These are phyloP conservation scores for Leptinotarsa haldemani DNA, from an alignment of 2,888 invertebrate genomes.

Conservation along the genomic window DNA sequence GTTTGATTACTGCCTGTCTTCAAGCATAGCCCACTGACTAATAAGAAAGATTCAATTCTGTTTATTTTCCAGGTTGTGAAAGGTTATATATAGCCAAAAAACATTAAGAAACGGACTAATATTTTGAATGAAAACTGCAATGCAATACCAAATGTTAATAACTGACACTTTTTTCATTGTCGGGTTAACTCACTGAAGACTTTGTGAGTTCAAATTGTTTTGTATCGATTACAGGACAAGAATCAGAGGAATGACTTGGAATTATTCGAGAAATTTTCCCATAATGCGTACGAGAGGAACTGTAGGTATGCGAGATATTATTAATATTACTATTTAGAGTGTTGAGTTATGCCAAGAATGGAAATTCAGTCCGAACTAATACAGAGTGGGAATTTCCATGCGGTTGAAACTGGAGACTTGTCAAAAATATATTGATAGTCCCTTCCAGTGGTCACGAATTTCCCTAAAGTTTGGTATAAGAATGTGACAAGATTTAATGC, in stretches of 20 bases:
- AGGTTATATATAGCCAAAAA: too few relatives aligned
- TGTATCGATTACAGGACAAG: conserved; percentile 1
- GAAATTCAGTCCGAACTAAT: conserved; percentile 5
- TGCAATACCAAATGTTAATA: too few relatives aligned
- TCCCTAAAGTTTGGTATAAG: background rate
- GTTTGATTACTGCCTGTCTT: too few relatives aligned
- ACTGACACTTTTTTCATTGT: too few relatives aligned
- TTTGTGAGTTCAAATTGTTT: conserved; percentile 4
- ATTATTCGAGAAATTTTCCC: conserved; percentile 21
- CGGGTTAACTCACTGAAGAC: too few relatives aligned
- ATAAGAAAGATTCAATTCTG: too few relatives aligned
- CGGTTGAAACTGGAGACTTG: background rate
- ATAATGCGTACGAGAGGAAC: conserved; percentile 19
- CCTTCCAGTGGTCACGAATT: background rate
- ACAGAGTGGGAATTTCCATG: background rate
- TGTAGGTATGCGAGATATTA: conserved; percentile 18
- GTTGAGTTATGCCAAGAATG: conserved; percentile 22
- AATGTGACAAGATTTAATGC: too few relatives aligned
- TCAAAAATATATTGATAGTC: background rate
- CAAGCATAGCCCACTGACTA: too few relatives aligned
- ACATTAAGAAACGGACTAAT: too few relatives aligned
- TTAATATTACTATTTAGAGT: conserved; percentile 15
- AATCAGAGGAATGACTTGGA: conserved; percentile 3
- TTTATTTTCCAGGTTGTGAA: too few relatives aligned
- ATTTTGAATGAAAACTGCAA: too few relatives aligned